phyloP scores from a whole-genome alignment of 2,113 vertebrate species.

The Amazona guildingii region DNA sequence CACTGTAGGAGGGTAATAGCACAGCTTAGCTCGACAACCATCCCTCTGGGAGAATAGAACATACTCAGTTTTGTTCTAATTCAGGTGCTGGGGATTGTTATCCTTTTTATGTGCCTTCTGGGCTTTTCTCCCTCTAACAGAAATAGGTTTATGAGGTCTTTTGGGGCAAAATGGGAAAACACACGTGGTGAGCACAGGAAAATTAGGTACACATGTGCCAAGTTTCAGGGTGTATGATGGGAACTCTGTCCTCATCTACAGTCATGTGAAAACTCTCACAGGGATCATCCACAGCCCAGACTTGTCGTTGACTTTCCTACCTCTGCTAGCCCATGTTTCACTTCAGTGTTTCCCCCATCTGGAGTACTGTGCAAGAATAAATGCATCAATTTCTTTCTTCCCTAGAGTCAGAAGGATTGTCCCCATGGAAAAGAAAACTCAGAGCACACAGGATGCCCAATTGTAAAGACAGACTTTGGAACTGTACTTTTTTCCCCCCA shows the following conservation, averaged over 20 bases:
- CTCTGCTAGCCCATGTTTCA: fast-evolving
- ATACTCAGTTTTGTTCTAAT: not conserved
- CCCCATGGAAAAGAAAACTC: not conserved
- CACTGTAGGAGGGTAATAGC: not conserved
- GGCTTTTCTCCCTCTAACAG: not conserved
- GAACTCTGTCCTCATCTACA: not conserved
- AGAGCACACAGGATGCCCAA: fast-evolving
- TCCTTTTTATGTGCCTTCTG: not conserved
- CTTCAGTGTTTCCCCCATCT: not conserved
- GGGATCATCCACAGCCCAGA: not conserved
- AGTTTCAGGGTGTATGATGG: not conserved
- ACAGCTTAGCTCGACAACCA: not conserved
- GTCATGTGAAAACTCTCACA: not conserved
- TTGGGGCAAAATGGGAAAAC: not conserved
- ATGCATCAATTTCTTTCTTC: not conserved
- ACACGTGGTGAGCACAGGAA: not conserved
- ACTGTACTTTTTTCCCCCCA: fast-evolving
- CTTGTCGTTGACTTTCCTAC: not conserved
- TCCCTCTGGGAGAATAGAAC: not conserved
- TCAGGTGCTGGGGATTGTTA: not conserved
- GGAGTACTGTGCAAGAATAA: not conserved
- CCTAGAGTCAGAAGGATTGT: not conserved
- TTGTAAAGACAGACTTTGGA: not conserved
- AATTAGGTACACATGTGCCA: not conserved
- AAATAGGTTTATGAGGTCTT: not conserved